Evolutionary conservation across 2,113 vertebrate species (phyloP), one percentile per base, ranked within the genome.

Genomic region (Tricholaema leucomelas): DNA sequence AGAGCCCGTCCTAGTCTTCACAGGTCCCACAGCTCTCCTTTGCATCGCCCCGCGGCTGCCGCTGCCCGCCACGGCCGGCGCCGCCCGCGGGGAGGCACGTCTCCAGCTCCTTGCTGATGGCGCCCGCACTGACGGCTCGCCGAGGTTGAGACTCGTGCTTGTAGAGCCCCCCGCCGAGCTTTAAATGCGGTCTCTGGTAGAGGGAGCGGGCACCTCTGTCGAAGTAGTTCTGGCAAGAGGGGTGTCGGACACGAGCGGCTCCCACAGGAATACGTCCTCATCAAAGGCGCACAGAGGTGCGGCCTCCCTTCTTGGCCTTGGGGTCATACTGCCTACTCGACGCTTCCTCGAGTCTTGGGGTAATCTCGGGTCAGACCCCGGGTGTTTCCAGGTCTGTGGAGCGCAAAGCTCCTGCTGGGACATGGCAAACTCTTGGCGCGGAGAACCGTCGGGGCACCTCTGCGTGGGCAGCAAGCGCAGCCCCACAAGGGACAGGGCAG

Each of bases 101-200:
- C 24, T 44, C 61, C 75, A 36, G 17, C 36, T 40, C 14, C 20
- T 28, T 16, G 35, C 40, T 12, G 9, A 40, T 33, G 17, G 15
- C 18, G 18, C 13, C 60, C 42, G 11, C 56, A 12, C 36, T 10
- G 18, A 20, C 27, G 4, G 21, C 10, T 61, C 63, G 19, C 35
- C 52, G 21, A 40, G 9, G 5, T 60, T 4, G 5, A 21, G 20
- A 10, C 4, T 2, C 10, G 15, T 1, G 30, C 17, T 8, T 2
- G 5, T 5, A 9, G 30, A 52, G 33, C 5, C 7, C 5, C 7
- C 4, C 60, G 6, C 20, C 4, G 9, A 8, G 8, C 31, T 60
- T 33, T 40, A 28, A 48, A 35, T 4, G 35, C 25, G 5, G 15
- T 1, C 38, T 24, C 30, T 18, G 33, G 35, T 10, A 6, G 12